A percentile compares a stretch with the other conserved stretches of the same genome.
Evolutionary conservation across 2,888 invertebrate genomes (phyloP).

Genomic region (Amaurobius ferox): DNA sequence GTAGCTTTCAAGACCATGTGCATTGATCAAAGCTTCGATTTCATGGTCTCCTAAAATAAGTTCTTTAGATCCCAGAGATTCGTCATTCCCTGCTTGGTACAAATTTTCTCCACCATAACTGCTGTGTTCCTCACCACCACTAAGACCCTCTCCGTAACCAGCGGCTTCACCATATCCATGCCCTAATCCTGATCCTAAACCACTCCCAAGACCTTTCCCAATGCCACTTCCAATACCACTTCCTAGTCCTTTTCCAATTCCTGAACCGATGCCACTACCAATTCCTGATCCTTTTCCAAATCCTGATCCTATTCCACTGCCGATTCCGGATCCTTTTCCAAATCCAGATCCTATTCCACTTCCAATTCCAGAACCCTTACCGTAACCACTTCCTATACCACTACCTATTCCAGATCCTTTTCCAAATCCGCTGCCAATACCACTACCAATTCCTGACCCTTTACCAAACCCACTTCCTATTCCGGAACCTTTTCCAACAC

Average conservation of each 20-base stretch:
- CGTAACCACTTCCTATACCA: conserved; percentile 39
- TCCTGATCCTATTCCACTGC: conserved; percentile 25
- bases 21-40: conserved; percentile 11
- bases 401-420: conserved; percentile 29
- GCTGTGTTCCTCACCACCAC: conserved; percentile 11
- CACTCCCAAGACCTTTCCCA: conserved; percentile 18
- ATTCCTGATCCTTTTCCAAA: conserved; percentile 19
- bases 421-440: conserved; percentile 34
- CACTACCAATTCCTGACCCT: conserved; percentile 38
- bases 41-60: not conserved
- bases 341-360: conserved; percentile 28
- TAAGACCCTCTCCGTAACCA: conserved; percentile 41
- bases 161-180: conserved; percentile 22
- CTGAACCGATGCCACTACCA: conserved; percentile 26
- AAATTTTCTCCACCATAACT: conserved; percentile 36
- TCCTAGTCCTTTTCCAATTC: conserved; percentile 3
- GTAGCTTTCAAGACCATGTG: conserved; percentile 12
- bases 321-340: conserved; percentile 29
- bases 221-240: not conserved
- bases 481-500: conserved; percentile 26
- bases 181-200: conserved; percentile 34
- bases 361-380: conserved; percentile 34
- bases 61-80: conserved; percentile 28
- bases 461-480: conserved; percentile 24
- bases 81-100: conserved; percentile 26